Evolutionary conservation across 2,797 vertebrate species (phyloP).

Genomic region (Orientallactaga sibirica): DNA sequence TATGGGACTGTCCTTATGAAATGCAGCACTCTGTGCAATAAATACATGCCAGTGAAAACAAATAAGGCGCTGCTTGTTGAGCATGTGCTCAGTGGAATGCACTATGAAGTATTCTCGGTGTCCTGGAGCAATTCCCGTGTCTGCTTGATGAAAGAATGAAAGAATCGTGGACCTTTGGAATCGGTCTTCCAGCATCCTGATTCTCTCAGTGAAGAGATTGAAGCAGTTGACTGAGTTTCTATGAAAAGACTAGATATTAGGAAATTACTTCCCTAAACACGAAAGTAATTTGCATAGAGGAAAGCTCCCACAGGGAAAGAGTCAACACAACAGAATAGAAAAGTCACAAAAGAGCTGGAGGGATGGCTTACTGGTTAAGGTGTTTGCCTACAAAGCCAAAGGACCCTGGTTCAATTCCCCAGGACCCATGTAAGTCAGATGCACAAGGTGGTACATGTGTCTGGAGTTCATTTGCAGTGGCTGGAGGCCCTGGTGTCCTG

Average conservation of each 20-base stretch:
- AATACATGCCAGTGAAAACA: neutral
- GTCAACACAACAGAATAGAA: conserved; percentile 1
- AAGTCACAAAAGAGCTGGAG: neutral
- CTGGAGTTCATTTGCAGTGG: too few species aligned
- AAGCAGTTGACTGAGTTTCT: neutral
- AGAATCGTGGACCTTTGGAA: neutral
- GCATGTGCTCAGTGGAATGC: neutral
- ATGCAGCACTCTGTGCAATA: neutral
- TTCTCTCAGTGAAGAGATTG: neutral
- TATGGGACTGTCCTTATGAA: too few species aligned
- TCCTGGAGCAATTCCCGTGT: neutral
- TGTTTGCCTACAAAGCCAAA: too few species aligned
- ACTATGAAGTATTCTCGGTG: neutral
- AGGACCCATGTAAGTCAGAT: too few species aligned
- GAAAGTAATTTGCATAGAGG: neutral
- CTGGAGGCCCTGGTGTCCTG: too few species aligned
- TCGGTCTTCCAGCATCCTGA: neutral
- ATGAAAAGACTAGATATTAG: neutral
- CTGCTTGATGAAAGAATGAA: neutral
- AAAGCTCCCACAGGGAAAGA: neutral
- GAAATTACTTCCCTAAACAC: neutral
- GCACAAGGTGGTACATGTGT: too few species aligned
- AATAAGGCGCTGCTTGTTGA: neutral
- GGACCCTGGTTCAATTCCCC: too few species aligned
- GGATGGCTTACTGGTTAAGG: too few species aligned